Evolutionary conservation across 1,140 invertebrate genomes (phyloP).

Genomic region (Dendrolimus punctatus): DNA sequence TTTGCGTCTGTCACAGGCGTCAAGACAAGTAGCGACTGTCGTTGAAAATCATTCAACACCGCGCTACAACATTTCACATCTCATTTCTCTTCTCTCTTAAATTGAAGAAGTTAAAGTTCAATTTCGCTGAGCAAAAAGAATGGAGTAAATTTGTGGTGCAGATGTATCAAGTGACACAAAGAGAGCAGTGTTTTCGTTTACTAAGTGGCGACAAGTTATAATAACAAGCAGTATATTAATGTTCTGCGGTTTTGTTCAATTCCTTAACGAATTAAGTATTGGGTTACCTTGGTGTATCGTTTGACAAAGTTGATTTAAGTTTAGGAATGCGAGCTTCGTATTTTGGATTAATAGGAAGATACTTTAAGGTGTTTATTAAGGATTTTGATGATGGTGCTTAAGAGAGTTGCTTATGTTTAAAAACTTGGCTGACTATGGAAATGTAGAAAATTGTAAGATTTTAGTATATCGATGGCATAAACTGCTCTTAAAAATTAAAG

Average conservation of each 20-base stretch:
- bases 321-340: too few relatives aligned
- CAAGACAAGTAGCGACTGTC: constrained; percentile 29
- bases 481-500: too few relatives aligned
- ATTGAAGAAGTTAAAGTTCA: not conserved
- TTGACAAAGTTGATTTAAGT: too few relatives aligned
- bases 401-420: too few relatives aligned
- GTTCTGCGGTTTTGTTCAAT: not conserved
- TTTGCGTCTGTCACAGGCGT: constrained; percentile 23
- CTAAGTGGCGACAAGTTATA: constrained; percentile 52
- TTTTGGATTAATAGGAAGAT: too few relatives aligned
- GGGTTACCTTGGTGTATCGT: not conserved
- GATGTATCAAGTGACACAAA: constrained; percentile 39
- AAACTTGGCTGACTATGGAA: too few relatives aligned
- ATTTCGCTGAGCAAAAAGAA: not conserved
- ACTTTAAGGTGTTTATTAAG: too few relatives aligned
- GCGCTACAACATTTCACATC: constrained; percentile 1
- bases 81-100: too few relatives aligned
- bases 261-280: not conserved
- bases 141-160: constrained; percentile 4
- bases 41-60: constrained; percentile 6
- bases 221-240: constrained; percentile 38
- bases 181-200: constrained; percentile 17
- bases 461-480: too few relatives aligned
- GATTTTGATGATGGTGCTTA: too few relatives aligned
- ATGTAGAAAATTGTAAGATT: too few relatives aligned